phyloP scores from a whole-genome alignment of 2,113 vertebrate genomes.

The Catagonus wagneri region DNA sequence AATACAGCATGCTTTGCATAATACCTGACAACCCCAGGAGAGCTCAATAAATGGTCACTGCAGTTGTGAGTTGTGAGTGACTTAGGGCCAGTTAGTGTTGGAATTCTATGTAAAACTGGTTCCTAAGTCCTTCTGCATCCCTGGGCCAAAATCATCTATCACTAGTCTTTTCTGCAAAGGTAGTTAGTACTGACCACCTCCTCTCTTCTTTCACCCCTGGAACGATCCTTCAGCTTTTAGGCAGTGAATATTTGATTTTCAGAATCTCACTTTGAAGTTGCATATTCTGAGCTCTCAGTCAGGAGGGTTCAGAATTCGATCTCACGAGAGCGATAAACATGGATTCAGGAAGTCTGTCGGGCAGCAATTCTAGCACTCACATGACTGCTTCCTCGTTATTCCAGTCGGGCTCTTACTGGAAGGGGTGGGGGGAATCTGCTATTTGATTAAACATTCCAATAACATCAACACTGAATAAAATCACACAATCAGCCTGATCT shows the following conservation, averaged over 20 bases:
- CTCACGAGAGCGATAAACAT: not conserved
- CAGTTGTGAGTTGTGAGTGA: not conserved
- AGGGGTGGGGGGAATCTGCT: not conserved
- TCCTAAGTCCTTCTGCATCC: not conserved
- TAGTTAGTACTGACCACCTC: not conserved
- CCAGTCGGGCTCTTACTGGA: not conserved
- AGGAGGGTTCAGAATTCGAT: not conserved
- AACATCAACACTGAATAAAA: not conserved
- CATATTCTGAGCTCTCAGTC: not conserved
- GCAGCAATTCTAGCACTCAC: not conserved
- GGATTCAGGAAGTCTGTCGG: not conserved
- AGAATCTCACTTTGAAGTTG: not conserved
- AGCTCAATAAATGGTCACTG: not conserved
- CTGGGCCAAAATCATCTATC: not conserved
- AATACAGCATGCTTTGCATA: not conserved
- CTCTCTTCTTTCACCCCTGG: not conserved
- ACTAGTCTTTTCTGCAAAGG: not conserved
- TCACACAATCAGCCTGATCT: not conserved
- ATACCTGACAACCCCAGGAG: no score
- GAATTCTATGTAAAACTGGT: not conserved
- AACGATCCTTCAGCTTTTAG: not conserved
- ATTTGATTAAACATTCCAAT: not conserved
- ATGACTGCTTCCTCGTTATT: not conserved
- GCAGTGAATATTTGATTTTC: not conserved
- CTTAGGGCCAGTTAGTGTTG: not conserved